Evolutionary conservation across 53 echinoderm and acorn worm species (phyloP).

Genomic region (Luidia sarsii): DNA sequence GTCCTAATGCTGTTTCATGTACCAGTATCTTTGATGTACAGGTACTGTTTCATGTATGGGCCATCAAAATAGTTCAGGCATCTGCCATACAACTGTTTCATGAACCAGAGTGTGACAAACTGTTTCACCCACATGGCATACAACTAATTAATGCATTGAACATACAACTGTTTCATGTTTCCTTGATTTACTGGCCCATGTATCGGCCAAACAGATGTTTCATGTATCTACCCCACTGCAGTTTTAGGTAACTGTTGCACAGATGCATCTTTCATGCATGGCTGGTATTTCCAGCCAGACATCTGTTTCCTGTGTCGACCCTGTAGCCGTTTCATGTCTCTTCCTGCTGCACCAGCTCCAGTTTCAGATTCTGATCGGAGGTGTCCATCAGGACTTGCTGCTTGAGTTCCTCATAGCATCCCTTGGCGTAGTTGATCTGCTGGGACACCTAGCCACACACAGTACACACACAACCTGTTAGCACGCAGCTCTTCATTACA

Average conservation of each 20-base stretch:
- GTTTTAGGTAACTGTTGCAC: not conserved
- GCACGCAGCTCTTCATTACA: not conserved
- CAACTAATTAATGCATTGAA: no score
- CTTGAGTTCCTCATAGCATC: constrained; percentile 91
- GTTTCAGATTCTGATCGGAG: constrained; percentile 44
- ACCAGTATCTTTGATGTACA: no score
- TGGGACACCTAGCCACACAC: constrained; percentile 74
- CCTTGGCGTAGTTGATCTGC: constrained; percentile 98
- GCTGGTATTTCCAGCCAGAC: not conserved
- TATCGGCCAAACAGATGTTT: no score
- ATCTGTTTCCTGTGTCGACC: not conserved
- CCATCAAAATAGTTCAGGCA: not conserved
- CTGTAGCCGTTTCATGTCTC: constrained; percentile 17
- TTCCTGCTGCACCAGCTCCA: constrained; percentile 48
- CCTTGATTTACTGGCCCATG: no score
- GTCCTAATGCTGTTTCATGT: no score
- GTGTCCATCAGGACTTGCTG: constrained; percentile 70
- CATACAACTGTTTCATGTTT: no score
- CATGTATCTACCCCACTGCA: no score
- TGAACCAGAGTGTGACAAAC: no score
- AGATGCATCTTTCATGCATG: not conserved
- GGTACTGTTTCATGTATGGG: no score
- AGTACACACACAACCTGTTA: not conserved
- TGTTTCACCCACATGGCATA: no score
- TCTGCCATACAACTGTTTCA: no score